Percentiles rank a stretch among this genome's conserved stretches.
Evolutionary conservation across 2,113 vertebrate species (phyloP).

Genomic region (Marmota monax): DNA sequence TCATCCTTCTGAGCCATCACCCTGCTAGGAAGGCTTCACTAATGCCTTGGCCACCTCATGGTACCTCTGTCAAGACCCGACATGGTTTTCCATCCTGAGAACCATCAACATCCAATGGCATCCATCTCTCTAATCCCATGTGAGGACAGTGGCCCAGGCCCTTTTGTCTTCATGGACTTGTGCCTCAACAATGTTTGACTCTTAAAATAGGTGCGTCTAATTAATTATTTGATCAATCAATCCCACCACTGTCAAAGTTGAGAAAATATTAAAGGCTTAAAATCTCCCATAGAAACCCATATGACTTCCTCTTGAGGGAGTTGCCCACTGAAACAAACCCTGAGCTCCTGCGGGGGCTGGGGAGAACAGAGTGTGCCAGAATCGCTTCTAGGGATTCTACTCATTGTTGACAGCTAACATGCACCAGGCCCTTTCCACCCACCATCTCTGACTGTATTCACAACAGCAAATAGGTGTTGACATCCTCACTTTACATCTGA

Average conservation of each 20-base stretch:
- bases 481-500: not conserved
- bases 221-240: not conserved
- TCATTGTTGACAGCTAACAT: not conserved
- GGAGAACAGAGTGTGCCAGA: not conserved
- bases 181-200: not conserved
- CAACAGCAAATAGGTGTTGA: not conserved
- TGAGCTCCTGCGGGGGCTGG: fast-evolving
- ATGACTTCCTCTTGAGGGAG: not conserved
- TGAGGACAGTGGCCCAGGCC: not conserved
- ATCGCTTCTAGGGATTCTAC: not conserved
- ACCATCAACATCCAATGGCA: not conserved
- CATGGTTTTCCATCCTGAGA: not conserved
- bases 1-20: not conserved
- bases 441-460: not conserved
- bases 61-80: not conserved
- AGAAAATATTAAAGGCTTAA: not conserved
- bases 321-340: not conserved
- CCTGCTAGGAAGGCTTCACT: not conserved
- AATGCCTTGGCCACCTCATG: not conserved
- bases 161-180: not conserved
- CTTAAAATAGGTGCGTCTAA: not conserved
- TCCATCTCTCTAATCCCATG: not conserved
- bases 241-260: not conserved
- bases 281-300: not conserved
- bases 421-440: not conserved